Evolutionary conservation across 37 sponge, comb jelly and placozoan species (phyloP).

Genomic region (Diacarnus erythraeanus): DNA sequence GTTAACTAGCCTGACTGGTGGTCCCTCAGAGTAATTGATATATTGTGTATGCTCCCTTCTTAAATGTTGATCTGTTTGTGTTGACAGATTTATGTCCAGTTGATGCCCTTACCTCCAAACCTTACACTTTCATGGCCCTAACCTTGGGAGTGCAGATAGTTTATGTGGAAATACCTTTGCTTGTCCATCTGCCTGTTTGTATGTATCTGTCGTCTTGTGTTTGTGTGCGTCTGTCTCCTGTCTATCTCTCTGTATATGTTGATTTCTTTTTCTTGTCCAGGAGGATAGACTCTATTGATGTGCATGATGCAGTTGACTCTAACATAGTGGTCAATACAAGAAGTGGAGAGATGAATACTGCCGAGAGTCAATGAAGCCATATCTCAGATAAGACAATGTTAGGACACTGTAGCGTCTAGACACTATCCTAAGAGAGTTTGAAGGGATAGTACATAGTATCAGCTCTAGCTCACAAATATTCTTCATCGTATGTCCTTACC

Average conservation of each 20-base stretch:
- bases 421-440: too few relatives aligned
- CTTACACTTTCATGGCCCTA: conserved; percentile 95
- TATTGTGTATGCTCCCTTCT: too few relatives aligned
- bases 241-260: neutral
- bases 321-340: conserved; percentile 95
- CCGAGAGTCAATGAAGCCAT: conserved; percentile 91
- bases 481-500: too few relatives aligned
- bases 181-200: too few relatives aligned
- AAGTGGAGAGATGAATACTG: conserved; percentile 85
- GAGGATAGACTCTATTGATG: conserved; percentile 91
- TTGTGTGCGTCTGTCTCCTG: too few relatives aligned
- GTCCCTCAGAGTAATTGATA: too few relatives aligned
- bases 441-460: too few relatives aligned
- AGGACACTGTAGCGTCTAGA: neutral
- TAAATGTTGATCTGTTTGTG: too few relatives aligned
- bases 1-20: too few relatives aligned
- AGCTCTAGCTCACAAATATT: too few relatives aligned
- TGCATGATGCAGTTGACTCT: conserved; percentile 92
- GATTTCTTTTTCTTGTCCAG: conserved; percentile 13
- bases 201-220: too few relatives aligned
- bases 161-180: too few relatives aligned
- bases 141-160: conserved; percentile 95
- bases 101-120: conserved; percentile 96
- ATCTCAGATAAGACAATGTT: conserved; percentile 95
- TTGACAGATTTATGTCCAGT: conserved; percentile 92